Evolutionary conservation across 2,113 vertebrate species (phyloP).

Genomic region (Cyprinus carpio): DNA sequence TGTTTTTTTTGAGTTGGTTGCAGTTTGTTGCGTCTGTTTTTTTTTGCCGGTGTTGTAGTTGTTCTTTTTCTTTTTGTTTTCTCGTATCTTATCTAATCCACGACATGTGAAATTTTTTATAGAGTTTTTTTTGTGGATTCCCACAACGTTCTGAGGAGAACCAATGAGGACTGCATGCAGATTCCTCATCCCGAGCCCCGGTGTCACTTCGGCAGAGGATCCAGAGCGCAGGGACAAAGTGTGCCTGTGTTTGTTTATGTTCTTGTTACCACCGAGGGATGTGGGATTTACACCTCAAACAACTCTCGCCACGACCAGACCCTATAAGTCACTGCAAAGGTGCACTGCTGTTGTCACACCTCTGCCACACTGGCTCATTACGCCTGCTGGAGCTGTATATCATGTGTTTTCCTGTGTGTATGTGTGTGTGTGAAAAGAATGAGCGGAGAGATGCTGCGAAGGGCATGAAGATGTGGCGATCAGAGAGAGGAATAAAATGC

Average conservation of each 20-base stretch:
- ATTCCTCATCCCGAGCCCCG: slow-evolving; percentile 72
- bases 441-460: slow-evolving; percentile 35
- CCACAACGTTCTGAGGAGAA: slow-evolving; percentile 56
- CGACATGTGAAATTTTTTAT: slow-evolving; percentile 23
- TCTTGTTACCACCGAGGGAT: slow-evolving; percentile 53
- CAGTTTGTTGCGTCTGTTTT: slow-evolving; percentile 22
- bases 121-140: slow-evolving; percentile 66
- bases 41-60: background rate
- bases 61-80: background rate
- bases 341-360: slow-evolving; percentile 35
- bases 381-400: slow-evolving; percentile 34
- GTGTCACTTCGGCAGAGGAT: slow-evolving; percentile 60
- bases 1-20: too few species aligned
- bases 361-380: slow-evolving; percentile 38
- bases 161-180: slow-evolving; percentile 64
- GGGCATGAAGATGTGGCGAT: slow-evolving; percentile 56
- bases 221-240: slow-evolving; percentile 59
- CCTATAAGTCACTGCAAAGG: slow-evolving; percentile 47
- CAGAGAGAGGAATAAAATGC: slow-evolving; percentile 55
- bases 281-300: slow-evolving; percentile 50
- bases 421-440: slow-evolving; percentile 50
- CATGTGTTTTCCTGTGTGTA: background rate
- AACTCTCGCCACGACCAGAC: slow-evolving; percentile 37
- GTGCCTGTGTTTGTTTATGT: slow-evolving; percentile 54
- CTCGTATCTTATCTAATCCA: background rate